phyloP scores from a whole-genome alignment of 2,113 vertebrate genomes.

The Circaetus gallicus region DNA sequence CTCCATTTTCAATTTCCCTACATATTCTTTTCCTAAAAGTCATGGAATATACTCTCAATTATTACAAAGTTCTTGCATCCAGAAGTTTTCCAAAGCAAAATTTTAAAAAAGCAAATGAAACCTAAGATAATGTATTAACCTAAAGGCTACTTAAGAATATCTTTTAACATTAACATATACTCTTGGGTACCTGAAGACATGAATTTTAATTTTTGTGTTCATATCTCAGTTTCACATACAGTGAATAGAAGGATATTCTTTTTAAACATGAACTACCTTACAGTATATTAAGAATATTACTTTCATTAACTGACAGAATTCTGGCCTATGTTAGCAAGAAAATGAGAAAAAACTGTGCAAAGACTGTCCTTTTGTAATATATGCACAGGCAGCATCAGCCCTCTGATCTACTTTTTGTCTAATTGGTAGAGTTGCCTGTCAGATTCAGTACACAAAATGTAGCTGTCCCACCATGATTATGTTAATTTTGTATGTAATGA shows the following conservation, averaged over 20 bases:
- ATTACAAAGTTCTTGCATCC: conserved; percentile 42
- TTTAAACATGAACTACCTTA: conserved; percentile 12
- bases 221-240: conserved; percentile 52
- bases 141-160: conserved; percentile 40
- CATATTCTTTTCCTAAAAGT: conserved; percentile 6
- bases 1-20: neutral
- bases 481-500: neutral
- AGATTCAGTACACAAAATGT: neutral
- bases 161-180: conserved; percentile 8
- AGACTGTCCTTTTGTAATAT: neutral
- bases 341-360: neutral
- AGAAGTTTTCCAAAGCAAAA: conserved; percentile 46
- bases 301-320: conserved; percentile 44
- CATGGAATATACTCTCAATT: conserved; percentile 23
- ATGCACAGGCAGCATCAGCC: neutral
- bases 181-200: conserved; percentile 1
- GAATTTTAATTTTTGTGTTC: conserved; percentile 39
- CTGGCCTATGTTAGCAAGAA: neutral
- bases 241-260: neutral
- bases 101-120: neutral
- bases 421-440: neutral
- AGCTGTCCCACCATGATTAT: neutral
- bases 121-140: neutral
- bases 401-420: neutral
- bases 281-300: conserved; percentile 15